A percentile compares a stretch with the other conserved stretches of the same genome.
These are phyloP conservation scores for Drosophila pseudoananassae DNA, from an alignment of 1,140 invertebrate genomes.

Conservation along the genomic window DNA sequence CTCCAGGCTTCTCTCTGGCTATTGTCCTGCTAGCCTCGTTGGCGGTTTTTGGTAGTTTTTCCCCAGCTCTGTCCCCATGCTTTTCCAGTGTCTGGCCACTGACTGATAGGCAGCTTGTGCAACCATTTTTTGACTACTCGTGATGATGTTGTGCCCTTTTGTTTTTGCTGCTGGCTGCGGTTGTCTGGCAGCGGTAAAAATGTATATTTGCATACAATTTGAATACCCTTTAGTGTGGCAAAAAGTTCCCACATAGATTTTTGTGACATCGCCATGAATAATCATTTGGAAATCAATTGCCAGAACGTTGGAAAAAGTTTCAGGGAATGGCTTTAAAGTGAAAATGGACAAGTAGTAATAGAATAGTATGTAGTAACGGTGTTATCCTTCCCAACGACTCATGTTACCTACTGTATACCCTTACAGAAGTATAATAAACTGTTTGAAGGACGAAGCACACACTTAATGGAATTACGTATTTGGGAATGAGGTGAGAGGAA, in stretches of 20 bases:
- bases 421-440: slow-evolving; percentile 19
- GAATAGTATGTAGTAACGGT: too few species aligned
- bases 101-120: slow-evolving; percentile 47
- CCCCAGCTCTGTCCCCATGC: slow-evolving; percentile 2
- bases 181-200: slow-evolving; percentile 18
- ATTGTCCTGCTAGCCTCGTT: slow-evolving; percentile 10
- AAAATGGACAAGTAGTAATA: neutral
- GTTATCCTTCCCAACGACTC: neutral
- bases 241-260: slow-evolving; percentile 8
- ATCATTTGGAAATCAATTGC: slow-evolving; percentile 18
- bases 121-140: slow-evolving; percentile 33
- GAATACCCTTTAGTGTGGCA: slow-evolving; percentile 38
- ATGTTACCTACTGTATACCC: neutral
- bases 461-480: slow-evolving; percentile 34
- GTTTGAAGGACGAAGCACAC: neutral
- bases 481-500: neutral
- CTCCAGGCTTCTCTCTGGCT: neutral
- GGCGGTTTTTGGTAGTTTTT: slow-evolving; percentile 31
- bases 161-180: slow-evolving; percentile 32
- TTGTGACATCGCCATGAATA: slow-evolving; percentile 23
- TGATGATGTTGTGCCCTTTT: slow-evolving; percentile 20
- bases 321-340: neutral
- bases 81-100: slow-evolving; percentile 29
- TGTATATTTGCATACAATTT: slow-evolving; percentile 49
- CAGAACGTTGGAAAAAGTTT: neutral